Conservation (phyloP, 2,888 invertebrate species). For the Cristatella mucedo region DNA sequence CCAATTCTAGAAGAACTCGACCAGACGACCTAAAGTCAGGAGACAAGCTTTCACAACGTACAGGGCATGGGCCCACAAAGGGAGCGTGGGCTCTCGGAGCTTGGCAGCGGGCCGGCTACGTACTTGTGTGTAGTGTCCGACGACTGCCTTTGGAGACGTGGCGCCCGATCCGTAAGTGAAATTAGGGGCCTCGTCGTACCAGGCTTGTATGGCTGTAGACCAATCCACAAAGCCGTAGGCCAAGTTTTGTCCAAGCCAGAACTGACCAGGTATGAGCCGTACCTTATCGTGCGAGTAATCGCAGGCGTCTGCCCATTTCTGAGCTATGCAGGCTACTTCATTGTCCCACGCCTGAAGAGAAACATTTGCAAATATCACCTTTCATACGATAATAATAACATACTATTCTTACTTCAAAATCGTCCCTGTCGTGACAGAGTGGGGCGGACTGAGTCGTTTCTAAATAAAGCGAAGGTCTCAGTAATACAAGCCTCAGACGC, state of each 20-base stretch:
- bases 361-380: too few species aligned
- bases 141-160: constrained; percentile 4
- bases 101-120: background rate
- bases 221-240: constrained; percentile 14
- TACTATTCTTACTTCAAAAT: too few species aligned
- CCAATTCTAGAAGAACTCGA: constrained; percentile 2
- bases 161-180: constrained; percentile 11
- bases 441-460: too few species aligned
- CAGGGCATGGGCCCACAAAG: background rate
- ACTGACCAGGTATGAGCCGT: constrained; percentile 13
- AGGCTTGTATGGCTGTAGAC: constrained; percentile 12
- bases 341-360: constrained; percentile 16
- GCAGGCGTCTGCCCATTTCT: constrained; percentile 16
- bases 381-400: too few species aligned
- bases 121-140: constrained; percentile 17
- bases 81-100: background rate
- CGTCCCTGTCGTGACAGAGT: too few species aligned
- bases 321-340: constrained; percentile 14
- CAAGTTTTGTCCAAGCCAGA: constrained; percentile 15
- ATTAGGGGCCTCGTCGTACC: constrained; percentile 14
- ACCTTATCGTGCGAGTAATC: constrained; percentile 12
- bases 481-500: too few species aligned
- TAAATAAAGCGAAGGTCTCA: too few species aligned
- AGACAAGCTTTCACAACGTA: background rate
- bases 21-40: constrained; percentile 5